These are phyloP conservation scores for Helobdella robusta DNA, from an alignment of 2,888 invertebrate genomes.

Conservation along the genomic window DNA sequence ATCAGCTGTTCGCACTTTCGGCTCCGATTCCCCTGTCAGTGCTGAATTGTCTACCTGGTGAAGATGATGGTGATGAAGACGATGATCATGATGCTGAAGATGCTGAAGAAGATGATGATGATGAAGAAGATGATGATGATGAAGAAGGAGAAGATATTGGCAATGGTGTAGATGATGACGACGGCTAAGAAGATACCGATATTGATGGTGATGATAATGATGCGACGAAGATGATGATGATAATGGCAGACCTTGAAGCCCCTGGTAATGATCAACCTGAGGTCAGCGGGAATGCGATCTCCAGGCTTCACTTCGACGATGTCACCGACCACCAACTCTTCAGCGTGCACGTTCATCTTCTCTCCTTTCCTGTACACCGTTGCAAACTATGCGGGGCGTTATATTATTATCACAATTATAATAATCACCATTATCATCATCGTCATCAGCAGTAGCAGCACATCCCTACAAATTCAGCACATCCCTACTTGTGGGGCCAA, in stretches of 20 bases:
- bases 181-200: too few species aligned
- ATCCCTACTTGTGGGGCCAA: conserved; percentile 66
- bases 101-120: too few species aligned
- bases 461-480: not conserved
- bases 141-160: too few species aligned
- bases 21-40: conserved; percentile 68
- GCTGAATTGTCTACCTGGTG: conserved; percentile 60
- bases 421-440: too few species aligned
- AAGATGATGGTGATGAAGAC: too few species aligned
- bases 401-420: too few species aligned
- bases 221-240: too few species aligned
- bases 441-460: not conserved
- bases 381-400: conserved; percentile 44
- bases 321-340: conserved; percentile 87
- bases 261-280: conserved; percentile 84
- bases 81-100: too few species aligned
- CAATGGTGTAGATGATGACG: too few species aligned
- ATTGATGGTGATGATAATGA: too few species aligned
- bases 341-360: conserved; percentile 52
- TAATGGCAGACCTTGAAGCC: conserved; percentile 70
- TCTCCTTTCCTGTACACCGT: conserved; percentile 58
- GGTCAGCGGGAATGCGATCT: conserved; percentile 94
- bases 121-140: too few species aligned
- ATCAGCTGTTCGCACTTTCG: conserved; percentile 57
- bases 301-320: conserved; percentile 98